Conservation (phyloP, 2,888 invertebrate genomes). For the Aporophyla lueneburgensis region DNA sequence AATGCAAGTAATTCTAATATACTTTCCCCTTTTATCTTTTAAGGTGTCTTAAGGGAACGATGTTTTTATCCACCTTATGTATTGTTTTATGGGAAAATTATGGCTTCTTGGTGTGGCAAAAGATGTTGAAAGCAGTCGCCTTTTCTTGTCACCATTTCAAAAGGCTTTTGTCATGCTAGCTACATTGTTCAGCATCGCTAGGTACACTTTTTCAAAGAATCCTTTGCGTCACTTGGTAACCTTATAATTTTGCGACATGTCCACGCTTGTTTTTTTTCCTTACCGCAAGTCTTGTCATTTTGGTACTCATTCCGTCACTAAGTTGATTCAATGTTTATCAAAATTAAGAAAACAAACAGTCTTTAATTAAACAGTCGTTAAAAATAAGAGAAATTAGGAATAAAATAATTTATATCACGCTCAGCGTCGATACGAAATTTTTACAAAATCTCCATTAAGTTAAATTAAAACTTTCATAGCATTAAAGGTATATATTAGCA, state of each 20-base stretch:
- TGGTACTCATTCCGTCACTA: background rate
- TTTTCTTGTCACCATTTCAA: background rate
- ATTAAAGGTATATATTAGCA: background rate
- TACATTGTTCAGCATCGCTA: background rate
- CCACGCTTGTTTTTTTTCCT: background rate
- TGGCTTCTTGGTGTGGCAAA: constrained; percentile 6
- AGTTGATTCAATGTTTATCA: background rate
- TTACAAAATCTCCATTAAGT: constrained; percentile 16
- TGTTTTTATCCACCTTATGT: background rate
- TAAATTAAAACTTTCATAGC: background rate
- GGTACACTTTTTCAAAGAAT: background rate
- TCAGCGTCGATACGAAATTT: background rate
- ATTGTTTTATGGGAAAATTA: constrained; percentile 8
- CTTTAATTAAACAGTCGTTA: constrained; percentile 11
- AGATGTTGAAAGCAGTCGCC: background rate
- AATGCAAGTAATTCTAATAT: background rate
- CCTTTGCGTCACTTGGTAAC: background rate
- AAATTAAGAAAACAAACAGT: constrained; percentile 15
- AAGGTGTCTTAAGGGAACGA: background rate
- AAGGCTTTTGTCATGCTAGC: constrained; percentile 15
- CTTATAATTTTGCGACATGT: background rate
- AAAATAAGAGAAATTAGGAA: constrained; percentile 3
- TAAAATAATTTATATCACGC: constrained; percentile 23
- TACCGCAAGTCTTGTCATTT: background rate
- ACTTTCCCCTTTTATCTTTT: background rate